Evolutionary conservation across 2,113 vertebrate genomes (phyloP), one percentile per base, ranked within the genome.

Genomic region (Nerophis lumbriciformis): DNA sequence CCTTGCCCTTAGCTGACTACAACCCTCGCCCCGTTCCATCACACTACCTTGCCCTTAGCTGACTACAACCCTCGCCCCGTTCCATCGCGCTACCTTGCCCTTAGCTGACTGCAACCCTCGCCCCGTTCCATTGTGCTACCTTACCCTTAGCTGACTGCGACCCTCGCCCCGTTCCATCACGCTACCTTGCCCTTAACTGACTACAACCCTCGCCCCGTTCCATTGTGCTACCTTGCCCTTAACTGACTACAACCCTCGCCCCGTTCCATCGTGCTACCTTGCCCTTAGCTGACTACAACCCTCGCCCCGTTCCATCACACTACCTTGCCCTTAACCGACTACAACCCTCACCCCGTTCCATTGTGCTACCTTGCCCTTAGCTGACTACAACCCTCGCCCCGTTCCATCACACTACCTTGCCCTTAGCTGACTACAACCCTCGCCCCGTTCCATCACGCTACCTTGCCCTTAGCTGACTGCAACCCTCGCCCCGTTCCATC

Each of bases 381-480:
- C 81, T 98, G 94, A 77, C 94, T 94, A 78, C 98, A 19, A 19
- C 28, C 28, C 28, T 28, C 28, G 28, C 28, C 28, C 28, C 28
- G 28, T 28, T 28, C 28, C 28, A 28, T 28, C 28, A 28, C 14
- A 0, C 12, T 53, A 99, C 95, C 92, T 95, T 95, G 88, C 96
- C 96, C 91, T 95, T 97, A 99, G 94, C 81, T 98, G 94, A 2
- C 19, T 19, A 19, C 19, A 19, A 19, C 28, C 28, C 28, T 28
- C 28, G 28, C 28, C 28, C 28, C 28, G 28, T 28, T 28, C 28
- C 28, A 28, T 28, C 28, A 28, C 14, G 1, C 12, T 53, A 99
- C 95, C 92, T 95, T 95, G 88, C 96, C 96, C 91, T 95, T 97
- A 99, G 94, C 81, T 98, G 94, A 77, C 94, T 94, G 78, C 98